These are phyloP conservation scores for Acanthosepion esculentum DNA, from an alignment of 2,888 invertebrate species.

Conservation along the genomic window DNA sequence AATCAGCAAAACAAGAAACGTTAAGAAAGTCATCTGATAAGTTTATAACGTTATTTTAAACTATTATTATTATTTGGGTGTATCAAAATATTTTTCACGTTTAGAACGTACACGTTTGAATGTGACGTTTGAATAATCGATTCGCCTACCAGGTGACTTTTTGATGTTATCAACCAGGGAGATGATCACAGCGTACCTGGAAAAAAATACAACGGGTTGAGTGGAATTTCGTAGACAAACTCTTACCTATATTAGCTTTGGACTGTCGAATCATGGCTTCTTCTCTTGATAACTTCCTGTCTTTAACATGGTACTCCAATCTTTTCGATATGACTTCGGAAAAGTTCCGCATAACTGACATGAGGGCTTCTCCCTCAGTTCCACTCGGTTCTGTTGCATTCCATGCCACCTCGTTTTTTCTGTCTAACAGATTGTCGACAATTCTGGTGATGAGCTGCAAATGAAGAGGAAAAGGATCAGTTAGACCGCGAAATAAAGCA, in stretches of 20 bases:
- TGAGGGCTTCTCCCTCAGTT: slow-evolving; percentile 69
- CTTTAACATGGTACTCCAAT: slow-evolving; percentile 66
- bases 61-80: no score
- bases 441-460: slow-evolving; percentile 62
- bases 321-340: slow-evolving; percentile 64
- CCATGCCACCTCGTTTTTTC: slow-evolving; percentile 71
- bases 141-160: no score
- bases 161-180: no score
- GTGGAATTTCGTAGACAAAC: no score
- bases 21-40: no score
- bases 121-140: no score
- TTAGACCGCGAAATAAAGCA: neutral
- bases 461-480: neutral
- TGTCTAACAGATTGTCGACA: slow-evolving; percentile 65
- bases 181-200: no score
- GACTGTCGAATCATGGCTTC: slow-evolving; percentile 59
- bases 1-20: no score
- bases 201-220: no score
- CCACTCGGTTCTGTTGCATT: slow-evolving; percentile 70
- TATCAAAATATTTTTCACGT: no score
- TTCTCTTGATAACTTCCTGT: slow-evolving; percentile 56
- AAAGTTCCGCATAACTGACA: slow-evolving; percentile 67
- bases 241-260: slow-evolving; percentile 60
- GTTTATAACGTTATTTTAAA: no score
- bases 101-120: no score